phyloP scores from a whole-genome alignment of 2,888 invertebrate species.

The Drosophila heteroneura region DNA sequence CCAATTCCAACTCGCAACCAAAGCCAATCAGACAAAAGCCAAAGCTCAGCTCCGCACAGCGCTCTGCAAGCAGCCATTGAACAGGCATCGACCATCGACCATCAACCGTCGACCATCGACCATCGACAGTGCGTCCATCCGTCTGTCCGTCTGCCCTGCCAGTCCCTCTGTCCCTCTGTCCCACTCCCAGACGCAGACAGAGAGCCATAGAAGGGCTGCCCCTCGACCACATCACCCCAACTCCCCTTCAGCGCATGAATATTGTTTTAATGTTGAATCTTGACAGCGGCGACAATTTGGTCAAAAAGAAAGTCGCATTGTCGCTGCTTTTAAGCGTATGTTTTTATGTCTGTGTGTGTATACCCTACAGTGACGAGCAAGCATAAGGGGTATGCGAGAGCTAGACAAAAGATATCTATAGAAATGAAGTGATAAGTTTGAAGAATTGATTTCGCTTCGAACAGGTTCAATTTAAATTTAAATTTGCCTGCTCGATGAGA shows the following conservation, averaged over 20 bases:
- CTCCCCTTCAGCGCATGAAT: conserved; percentile 33
- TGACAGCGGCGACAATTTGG: conserved; percentile 68
- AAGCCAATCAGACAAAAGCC: conserved; percentile 71
- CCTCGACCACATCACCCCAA: conserved; percentile 6
- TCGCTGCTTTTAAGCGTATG: conserved; percentile 13
- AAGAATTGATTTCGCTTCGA: not conserved
- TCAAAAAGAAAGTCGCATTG: conserved; percentile 74
- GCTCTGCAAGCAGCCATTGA: conserved; percentile 46
- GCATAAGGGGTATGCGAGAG: not conserved
- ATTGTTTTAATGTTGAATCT: conserved; percentile 52
- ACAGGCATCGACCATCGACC: conserved; percentile 52
- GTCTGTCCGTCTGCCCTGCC: too few relatives aligned
- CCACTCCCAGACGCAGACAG: conserved; percentile 15
- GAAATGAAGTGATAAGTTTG: not conserved
- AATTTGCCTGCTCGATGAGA: not conserved
- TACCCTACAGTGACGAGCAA: not conserved
- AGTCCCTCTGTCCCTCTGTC: not conserved
- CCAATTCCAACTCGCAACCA: conserved; percentile 60
- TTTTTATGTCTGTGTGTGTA: not conserved
- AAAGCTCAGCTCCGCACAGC: conserved; percentile 49
- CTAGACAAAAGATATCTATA: not conserved
- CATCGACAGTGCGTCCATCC: conserved; percentile 12
- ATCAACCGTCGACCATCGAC: conserved; percentile 28
- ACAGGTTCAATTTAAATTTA: not conserved
- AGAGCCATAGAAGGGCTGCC: conserved; percentile 50